A percentile compares a stretch with the other conserved stretches of the same genome.
Conservation (phyloP, 2,888 invertebrate genomes). For the Caenorhabditis parvicauda region DNA sequence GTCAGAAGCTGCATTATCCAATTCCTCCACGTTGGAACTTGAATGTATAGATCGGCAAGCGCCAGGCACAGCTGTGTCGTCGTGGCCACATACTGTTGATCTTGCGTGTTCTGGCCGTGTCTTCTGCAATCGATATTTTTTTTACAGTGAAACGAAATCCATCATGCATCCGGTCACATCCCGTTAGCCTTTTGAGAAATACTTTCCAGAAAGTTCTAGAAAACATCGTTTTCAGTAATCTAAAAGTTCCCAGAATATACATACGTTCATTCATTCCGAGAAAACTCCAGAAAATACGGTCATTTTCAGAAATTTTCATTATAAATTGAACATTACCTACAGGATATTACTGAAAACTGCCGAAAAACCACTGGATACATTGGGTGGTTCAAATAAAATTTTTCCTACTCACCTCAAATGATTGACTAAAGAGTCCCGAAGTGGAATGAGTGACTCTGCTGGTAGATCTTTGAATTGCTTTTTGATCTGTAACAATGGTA, state of each 20-base stretch:
- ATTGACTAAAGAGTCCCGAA: conserved; percentile 84
- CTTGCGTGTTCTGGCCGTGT: conserved; percentile 27
- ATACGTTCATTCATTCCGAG: too few species aligned
- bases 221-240: too few species aligned
- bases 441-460: conserved; percentile 69
- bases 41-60: conserved; percentile 85
- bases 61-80: conserved; percentile 85
- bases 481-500: conserved; percentile 31
- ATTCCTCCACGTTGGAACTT: conserved; percentile 88
- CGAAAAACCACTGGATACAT: too few species aligned
- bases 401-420: conserved; percentile 71
- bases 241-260: too few species aligned
- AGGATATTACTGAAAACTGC: too few species aligned
- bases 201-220: too few species aligned
- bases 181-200: not conserved
- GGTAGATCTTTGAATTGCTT: conserved; percentile 35
- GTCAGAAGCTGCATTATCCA: conserved; percentile 82
- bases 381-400: too few species aligned
- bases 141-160: not conserved
- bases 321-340: too few species aligned
- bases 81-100: conserved; percentile 69
- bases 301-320: too few species aligned
- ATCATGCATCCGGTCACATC: too few species aligned
- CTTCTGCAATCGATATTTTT: conserved; percentile 65
- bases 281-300: too few species aligned